Percentiles rank a stretch among this genome's conserved stretches.
These are phyloP conservation scores for Arrhamphus sclerolepis DNA, from an alignment of 2,797 vertebrate species.

Conservation along the genomic window DNA sequence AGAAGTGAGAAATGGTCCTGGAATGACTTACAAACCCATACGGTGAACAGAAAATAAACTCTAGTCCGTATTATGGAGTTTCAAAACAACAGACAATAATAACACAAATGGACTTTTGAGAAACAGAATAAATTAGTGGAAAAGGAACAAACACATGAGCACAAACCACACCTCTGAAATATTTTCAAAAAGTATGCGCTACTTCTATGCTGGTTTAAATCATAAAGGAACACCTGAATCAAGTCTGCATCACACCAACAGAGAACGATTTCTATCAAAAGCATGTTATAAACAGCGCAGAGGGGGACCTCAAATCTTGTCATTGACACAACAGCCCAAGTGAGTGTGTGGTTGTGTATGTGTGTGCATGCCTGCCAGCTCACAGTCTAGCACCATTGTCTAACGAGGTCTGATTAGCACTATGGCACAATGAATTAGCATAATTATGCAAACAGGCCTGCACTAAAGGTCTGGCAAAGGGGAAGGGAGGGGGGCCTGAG, in stretches of 20 bases:
- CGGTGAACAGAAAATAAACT: conserved; percentile 2
- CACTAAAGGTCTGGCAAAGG: conserved; percentile 75
- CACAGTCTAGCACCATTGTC: conserved; percentile 79
- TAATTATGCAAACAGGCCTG: conserved; percentile 84
- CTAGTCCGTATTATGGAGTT: neutral
- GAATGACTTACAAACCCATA: conserved; percentile 6
- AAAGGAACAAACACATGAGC: conserved; percentile 13
- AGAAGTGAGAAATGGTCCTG: neutral
- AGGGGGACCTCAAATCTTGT: conserved; percentile 76
- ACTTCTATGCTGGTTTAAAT: conserved; percentile 53
- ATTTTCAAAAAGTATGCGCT: conserved; percentile 26
- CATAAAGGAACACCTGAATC: conserved; percentile 70
- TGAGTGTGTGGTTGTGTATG: conserved; percentile 44
- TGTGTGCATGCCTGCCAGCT: conserved; percentile 68
- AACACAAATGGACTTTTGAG: conserved; percentile 2
- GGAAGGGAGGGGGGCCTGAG: conserved; percentile 62
- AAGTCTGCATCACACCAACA: conserved; percentile 48
- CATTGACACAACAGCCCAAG: conserved; percentile 78
- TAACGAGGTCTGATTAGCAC: conserved; percentile 84
- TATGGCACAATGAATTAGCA: conserved; percentile 82
- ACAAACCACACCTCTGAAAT: neutral
- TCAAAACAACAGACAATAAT: neutral
- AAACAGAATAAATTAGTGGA: conserved; percentile 4
- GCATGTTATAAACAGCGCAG: conserved; percentile 72
- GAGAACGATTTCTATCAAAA: conserved; percentile 68